Percentiles rank a stretch among this genome's conserved stretches.
Conservation (phyloP, 2,113 vertebrate genomes). For the Donacobius atricapilla region DNA sequence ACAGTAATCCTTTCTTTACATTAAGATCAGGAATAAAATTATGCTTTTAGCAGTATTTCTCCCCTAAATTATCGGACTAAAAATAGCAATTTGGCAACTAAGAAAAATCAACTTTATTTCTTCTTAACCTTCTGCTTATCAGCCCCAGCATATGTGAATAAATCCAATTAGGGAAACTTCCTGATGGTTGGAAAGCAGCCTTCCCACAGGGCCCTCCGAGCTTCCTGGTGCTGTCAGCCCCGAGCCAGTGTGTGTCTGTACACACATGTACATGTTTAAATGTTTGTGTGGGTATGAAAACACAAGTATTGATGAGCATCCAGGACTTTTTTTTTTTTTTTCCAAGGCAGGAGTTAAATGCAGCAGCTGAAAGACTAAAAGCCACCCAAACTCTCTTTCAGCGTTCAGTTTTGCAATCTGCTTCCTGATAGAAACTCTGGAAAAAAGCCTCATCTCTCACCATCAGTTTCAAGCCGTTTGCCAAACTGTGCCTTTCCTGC, state of each 20-base stretch:
- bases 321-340: neutral
- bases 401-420: neutral
- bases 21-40: neutral
- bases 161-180: conserved; percentile 53
- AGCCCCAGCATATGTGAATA: neutral
- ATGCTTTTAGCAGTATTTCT: neutral
- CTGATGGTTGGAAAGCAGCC: neutral
- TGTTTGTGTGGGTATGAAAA: neutral
- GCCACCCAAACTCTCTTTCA: neutral
- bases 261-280: neutral
- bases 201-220: neutral
- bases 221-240: neutral
- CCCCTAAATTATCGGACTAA: neutral
- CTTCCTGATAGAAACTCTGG: neutral
- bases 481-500: neutral
- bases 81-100: conserved; percentile 21
- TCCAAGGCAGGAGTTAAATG: neutral
- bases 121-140: conserved; percentile 55
- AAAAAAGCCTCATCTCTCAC: neutral
- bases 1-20: neutral
- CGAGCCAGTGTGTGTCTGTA: neutral
- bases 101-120: conserved; percentile 19
- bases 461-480: neutral
- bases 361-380: neutral
- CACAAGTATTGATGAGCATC: neutral